Evolutionary conservation across 2,797 vertebrate species (phyloP).

Genomic region (Siniperca undulata): DNA sequence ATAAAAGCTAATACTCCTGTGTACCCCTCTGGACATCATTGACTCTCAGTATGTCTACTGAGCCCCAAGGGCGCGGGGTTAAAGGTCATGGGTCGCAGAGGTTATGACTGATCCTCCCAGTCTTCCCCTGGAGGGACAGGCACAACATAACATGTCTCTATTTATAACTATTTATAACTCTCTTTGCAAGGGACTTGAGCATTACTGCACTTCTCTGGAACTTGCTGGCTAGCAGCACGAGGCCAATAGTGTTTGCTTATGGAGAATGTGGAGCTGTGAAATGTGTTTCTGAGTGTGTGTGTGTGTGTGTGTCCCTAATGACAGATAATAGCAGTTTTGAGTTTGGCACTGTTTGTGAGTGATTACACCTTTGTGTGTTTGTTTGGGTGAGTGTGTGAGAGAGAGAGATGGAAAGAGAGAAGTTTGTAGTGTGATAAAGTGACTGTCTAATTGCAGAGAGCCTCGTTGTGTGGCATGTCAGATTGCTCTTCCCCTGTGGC

Average conservation of each 20-base stretch:
- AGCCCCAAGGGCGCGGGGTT: slow-evolving; percentile 52
- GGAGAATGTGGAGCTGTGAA: slow-evolving; percentile 44
- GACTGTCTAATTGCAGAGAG: slow-evolving; percentile 80
- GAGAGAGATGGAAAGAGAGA: slow-evolving; percentile 59
- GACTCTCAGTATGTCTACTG: slow-evolving; percentile 69
- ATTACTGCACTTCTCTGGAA: slow-evolving; percentile 43
- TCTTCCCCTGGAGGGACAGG: slow-evolving; percentile 49
- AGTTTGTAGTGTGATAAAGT: slow-evolving; percentile 77
- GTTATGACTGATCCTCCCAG: slow-evolving; percentile 63
- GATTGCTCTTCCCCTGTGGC: slow-evolving; percentile 80
- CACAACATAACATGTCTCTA: slow-evolving; percentile 58
- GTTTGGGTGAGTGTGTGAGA: slow-evolving; percentile 42
- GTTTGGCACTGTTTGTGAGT: slow-evolving; percentile 70
- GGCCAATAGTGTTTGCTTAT: slow-evolving; percentile 40
- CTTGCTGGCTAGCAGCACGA: slow-evolving; percentile 20
- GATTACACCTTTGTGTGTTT: slow-evolving; percentile 72
- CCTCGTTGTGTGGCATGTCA: slow-evolving; percentile 73
- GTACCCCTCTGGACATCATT: slow-evolving; percentile 73
- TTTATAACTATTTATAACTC: slow-evolving; percentile 65
- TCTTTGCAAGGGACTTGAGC: slow-evolving; percentile 30
- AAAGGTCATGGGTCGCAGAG: slow-evolving; percentile 62
- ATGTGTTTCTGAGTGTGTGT: slow-evolving; percentile 53
- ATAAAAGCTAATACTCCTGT: slow-evolving; percentile 54
- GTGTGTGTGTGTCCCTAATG: slow-evolving; percentile 65
- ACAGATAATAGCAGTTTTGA: slow-evolving; percentile 79